Percentiles rank a stretch among this genome's conserved stretches.
Conservation (phyloP, 1,140 invertebrate genomes). For the Aphelenchoides fujianensis region DNA sequence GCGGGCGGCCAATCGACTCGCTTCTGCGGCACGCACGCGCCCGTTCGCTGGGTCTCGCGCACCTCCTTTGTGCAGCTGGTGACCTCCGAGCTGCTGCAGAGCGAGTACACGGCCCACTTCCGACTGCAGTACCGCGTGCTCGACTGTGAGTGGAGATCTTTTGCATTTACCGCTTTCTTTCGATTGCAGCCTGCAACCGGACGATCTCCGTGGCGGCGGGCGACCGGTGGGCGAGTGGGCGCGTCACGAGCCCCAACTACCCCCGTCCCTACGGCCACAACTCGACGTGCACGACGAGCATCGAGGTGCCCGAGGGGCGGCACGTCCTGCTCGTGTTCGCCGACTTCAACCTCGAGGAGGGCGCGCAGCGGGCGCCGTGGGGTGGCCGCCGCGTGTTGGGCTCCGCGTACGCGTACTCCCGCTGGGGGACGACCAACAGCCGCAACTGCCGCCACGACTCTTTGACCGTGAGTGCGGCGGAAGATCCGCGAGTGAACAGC, state of each 20-base stretch:
- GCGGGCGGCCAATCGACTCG: conserved; percentile 21
- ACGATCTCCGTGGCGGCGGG: conserved; percentile 45
- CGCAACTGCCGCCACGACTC: conserved; percentile 47
- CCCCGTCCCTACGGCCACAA: conserved; percentile 50
- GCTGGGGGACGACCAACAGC: not conserved
- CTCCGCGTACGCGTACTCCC: not conserved
- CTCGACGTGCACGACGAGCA: conserved; percentile 43
- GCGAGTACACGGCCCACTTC: conserved; percentile 42
- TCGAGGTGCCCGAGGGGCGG: conserved; percentile 25
- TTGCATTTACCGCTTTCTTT: not conserved
- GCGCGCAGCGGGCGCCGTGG: not conserved
- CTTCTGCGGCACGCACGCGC: conserved; percentile 39
- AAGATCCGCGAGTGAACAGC: not conserved
- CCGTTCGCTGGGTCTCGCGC: conserved; percentile 29
- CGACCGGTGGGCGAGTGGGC: conserved; percentile 42
- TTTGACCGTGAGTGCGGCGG: conserved; percentile 32
- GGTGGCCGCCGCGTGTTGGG: not conserved
- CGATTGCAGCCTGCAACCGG: conserved; percentile 53
- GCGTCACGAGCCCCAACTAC: conserved; percentile 54
- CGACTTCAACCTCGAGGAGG: conserved; percentile 42
- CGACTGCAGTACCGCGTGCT: conserved; percentile 35
- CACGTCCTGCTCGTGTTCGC: conserved; percentile 57
- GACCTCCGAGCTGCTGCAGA: conserved; percentile 48
- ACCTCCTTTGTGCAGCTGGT: conserved; percentile 46
- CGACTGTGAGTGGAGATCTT: conserved; percentile 42